Evolutionary conservation across 2,113 vertebrate species (phyloP).

Genomic region (Petaurus breviceps): DNA sequence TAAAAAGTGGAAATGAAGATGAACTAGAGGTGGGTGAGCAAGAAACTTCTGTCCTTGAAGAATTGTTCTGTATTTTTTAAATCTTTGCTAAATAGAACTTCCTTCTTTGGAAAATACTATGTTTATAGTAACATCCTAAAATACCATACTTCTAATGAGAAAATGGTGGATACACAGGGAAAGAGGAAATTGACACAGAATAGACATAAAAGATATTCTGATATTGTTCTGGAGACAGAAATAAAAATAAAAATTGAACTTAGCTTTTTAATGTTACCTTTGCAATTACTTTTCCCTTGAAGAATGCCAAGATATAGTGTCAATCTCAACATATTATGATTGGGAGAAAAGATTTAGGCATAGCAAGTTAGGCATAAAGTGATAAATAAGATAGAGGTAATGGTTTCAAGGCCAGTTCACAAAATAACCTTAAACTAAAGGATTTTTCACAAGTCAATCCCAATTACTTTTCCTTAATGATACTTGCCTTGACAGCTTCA

Average conservation of each 20-base stretch:
- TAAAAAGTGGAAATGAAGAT: conserved; percentile 51
- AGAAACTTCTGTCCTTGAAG: conserved; percentile 49
- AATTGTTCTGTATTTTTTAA: conserved; percentile 67
- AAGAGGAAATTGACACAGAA: conserved; percentile 19
- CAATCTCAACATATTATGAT: conserved; percentile 6
- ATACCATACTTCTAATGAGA: conserved; percentile 49
- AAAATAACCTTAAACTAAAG: neutral
- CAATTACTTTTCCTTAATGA: neutral
- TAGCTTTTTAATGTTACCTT: conserved; percentile 50
- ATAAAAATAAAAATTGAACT: conserved; percentile 32
- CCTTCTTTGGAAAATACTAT: conserved; percentile 58
- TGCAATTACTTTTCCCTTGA: conserved; percentile 29
- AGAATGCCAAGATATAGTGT: neutral
- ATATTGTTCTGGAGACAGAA: conserved; percentile 53
- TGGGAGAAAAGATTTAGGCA: neutral
- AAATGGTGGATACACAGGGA: conserved; percentile 19
- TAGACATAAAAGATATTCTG: conserved; percentile 1
- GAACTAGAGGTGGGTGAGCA: conserved; percentile 34
- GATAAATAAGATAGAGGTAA: neutral
- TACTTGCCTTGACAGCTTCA: neutral
- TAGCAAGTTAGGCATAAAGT: neutral
- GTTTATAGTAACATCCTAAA: conserved; percentile 52
- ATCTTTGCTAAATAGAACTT: conserved; percentile 63
- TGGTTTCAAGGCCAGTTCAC: neutral
- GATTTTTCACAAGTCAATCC: neutral